Conservation (phyloP, 2,113 vertebrate species). For the Promerops cafer region DNA sequence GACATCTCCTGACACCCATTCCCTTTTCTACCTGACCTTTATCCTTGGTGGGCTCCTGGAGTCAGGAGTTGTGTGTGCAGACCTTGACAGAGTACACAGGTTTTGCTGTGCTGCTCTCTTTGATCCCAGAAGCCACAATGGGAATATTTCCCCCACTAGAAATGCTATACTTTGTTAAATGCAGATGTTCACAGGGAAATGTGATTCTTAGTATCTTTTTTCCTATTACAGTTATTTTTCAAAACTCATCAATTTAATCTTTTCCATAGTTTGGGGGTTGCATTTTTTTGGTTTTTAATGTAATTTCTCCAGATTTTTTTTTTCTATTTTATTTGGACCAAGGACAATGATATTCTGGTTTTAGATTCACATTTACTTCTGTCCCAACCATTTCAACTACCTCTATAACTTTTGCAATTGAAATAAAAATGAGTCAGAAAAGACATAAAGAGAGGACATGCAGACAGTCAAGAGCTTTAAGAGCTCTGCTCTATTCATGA, state of each 20-base stretch:
- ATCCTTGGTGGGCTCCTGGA: not conserved
- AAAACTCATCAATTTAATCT: not conserved
- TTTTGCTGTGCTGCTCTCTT: not conserved
- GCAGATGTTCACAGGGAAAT: not conserved
- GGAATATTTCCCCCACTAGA: not conserved
- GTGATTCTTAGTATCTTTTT: not conserved
- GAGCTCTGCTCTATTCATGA: not conserved
- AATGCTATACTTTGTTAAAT: not conserved
- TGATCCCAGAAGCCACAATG: not conserved
- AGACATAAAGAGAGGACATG: not conserved
- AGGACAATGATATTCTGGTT: not conserved
- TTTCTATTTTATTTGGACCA: not conserved
- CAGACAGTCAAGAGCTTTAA: not conserved
- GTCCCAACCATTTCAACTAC: not conserved
- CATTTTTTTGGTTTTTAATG: accelerated
- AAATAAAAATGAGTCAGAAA: not conserved
- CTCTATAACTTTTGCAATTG: not conserved
- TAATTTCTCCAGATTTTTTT: not conserved
- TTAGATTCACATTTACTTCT: not conserved
- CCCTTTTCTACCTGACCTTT: not conserved
- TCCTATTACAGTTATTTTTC: not conserved
- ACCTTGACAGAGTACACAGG: not conserved
- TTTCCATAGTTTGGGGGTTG: not conserved
- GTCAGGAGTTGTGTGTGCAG: not conserved
- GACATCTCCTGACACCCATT: not conserved